Percentiles rank a stretch among this genome's conserved stretches.
phyloP scores from a whole-genome alignment of 2,888 invertebrate species.

The Protonemura montana region DNA sequence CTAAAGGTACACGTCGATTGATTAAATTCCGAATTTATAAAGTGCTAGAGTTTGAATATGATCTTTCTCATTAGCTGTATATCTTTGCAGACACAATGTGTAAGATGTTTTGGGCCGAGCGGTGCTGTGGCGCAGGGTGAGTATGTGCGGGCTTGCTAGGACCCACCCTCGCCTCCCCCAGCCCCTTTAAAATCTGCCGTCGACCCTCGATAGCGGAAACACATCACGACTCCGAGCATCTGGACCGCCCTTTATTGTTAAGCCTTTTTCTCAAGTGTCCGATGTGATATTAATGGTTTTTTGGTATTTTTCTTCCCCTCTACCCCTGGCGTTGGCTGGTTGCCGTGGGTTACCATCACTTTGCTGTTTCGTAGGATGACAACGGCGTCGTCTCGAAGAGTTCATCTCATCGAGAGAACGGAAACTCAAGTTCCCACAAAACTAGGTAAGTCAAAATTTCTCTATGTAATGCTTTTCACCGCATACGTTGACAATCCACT shows the following conservation, averaged over 20 bases:
- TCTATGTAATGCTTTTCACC: not conserved
- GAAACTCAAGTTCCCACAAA: conserved; percentile 61
- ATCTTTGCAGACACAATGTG: conserved; percentile 54
- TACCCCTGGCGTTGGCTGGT: conserved; percentile 53
- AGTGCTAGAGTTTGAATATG: conserved; percentile 30
- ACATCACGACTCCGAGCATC: conserved; percentile 28
- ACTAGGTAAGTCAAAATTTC: conserved; percentile 61
- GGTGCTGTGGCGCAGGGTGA: conserved; percentile 46
- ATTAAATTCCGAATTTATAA: not conserved
- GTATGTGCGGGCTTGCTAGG: conserved; percentile 45
- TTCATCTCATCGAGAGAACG: conserved; percentile 61
- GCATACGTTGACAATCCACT: not conserved
- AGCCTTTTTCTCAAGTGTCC: conserved; percentile 37
- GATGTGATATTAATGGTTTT: conserved; percentile 57
- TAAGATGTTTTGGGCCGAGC: conserved; percentile 50
- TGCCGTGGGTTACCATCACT: conserved; percentile 51
- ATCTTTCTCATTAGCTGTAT: conserved; percentile 53
- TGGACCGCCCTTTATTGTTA: conserved; percentile 47
- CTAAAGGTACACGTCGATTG: not conserved
- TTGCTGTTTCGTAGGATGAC: conserved; percentile 64
- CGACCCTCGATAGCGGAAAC: conserved; percentile 5
- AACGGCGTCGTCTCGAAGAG: conserved; percentile 53
- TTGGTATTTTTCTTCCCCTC: conserved; percentile 56
- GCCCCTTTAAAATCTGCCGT: not conserved
- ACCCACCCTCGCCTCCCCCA: conserved; percentile 24